Percentiles rank a stretch among this genome's conserved stretches.
phyloP scores from a whole-genome alignment of 2,888 invertebrate species.

The Dasysyrphus albostriatus region DNA sequence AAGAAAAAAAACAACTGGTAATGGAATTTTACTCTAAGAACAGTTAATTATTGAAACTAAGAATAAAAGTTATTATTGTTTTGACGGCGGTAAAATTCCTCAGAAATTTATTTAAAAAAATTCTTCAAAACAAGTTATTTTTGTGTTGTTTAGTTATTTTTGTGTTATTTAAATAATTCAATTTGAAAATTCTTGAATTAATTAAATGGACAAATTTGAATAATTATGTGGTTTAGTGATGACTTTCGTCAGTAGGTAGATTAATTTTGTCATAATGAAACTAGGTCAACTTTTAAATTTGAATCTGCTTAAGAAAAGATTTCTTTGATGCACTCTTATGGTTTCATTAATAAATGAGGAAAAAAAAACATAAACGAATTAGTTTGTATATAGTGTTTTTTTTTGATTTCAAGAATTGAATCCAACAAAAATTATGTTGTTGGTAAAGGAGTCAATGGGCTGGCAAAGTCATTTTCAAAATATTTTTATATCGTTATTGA shows the following conservation, averaged over 20 bases:
- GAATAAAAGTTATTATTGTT: background rate
- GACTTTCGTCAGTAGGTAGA: background rate
- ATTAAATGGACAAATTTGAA: background rate
- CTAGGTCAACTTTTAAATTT: background rate
- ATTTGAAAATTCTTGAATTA: background rate
- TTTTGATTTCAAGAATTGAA: too few relatives aligned
- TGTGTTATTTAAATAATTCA: background rate
- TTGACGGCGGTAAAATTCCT: background rate
- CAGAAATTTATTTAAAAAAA: background rate
- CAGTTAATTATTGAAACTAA: background rate
- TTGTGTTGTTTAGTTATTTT: background rate
- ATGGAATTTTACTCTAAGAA: conserved; percentile 14
- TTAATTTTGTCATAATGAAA: background rate
- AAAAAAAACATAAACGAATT: background rate
- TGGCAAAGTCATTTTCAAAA: too few relatives aligned
- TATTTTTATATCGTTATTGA: too few relatives aligned
- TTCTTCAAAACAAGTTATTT: conserved; percentile 11
- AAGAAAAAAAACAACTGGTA: background rate
- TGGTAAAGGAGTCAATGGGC: too few relatives aligned
- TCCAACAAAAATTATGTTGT: too few relatives aligned
- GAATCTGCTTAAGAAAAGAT: background rate
- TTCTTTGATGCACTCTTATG: background rate
- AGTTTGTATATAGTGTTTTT: too few relatives aligned
- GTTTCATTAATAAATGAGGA: background rate
- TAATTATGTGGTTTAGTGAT: background rate